phyloP scores from a whole-genome alignment of 53 echinoderm and acorn worm species.

The Crossaster papposus region DNA sequence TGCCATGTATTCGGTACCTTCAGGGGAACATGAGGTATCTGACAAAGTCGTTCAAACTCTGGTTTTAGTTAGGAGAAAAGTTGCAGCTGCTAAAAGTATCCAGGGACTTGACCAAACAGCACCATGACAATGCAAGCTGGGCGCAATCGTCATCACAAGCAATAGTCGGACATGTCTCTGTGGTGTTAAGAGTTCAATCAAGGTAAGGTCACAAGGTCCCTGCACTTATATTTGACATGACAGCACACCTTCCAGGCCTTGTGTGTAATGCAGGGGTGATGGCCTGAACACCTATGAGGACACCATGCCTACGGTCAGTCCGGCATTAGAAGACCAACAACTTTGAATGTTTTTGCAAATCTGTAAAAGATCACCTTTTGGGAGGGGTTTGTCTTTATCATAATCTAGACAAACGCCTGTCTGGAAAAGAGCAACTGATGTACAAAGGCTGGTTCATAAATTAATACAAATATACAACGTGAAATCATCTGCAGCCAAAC shows the following conservation, averaged over 20 bases:
- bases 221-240: neutral
- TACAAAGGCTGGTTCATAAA: too few relatives aligned
- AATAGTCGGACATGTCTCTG: neutral
- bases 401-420: too few relatives aligned
- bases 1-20: neutral
- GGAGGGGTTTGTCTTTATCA: too few relatives aligned
- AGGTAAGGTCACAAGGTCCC: neutral
- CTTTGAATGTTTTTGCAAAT: too few relatives aligned
- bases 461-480: too few relatives aligned
- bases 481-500: too few relatives aligned
- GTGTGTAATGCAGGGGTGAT: neutral
- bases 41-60: neutral
- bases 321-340: neutral
- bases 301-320: neutral
- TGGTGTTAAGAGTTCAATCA: neutral
- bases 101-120: neutral
- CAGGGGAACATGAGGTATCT: neutral
- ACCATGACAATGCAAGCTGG: neutral
- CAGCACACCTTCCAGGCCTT: neutral
- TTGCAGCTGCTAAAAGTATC: neutral
- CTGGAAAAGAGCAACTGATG: too few relatives aligned
- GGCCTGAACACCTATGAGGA: too few relatives aligned
- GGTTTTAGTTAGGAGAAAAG: neutral
- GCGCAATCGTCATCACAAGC: neutral
- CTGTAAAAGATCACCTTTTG: too few relatives aligned